Evolutionary conservation across 2,113 vertebrate species (phyloP), one percentile per base, ranked within the genome.

Genomic region (Heterochromis multidens): DNA sequence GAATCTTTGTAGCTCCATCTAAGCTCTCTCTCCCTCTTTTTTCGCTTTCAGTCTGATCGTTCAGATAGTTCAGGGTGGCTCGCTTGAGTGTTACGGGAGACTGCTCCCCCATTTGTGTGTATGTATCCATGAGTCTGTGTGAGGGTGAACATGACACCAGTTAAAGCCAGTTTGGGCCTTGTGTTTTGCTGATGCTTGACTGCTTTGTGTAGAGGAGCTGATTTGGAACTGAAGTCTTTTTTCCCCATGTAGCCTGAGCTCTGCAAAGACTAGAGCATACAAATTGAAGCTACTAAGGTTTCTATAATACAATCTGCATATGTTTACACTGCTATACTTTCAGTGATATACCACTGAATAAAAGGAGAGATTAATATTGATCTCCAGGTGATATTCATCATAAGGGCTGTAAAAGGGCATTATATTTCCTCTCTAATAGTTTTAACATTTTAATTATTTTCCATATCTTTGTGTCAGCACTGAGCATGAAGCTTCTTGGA

Each of bases 1-100:
- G 86, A 92, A 92, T 92, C 92, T 89, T 77, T 93, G 85, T 82
- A 86, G 86, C 84, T 81, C 82, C 74, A 56, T 86, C 81, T 87
- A 76, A 33, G 81, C 88, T 87, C 88, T 85, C 83, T 83, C 61
- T 78, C 83, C 56, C 60, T 87, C 67, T 92, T 87, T 83, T 90
- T 87, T 89, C 62, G 33, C 88, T 91, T 89, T 93, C 88, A 90
- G 89, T 91, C 89, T 92, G 93, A 94, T 94, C 21, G 61, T n/a
- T 72, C 81, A 95, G 95, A 96, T 95, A 95, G 95, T 95, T 96
- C 94, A 89, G 94, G 93, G 91, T 95, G 95, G 95, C 88, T 94
- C 74, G 90, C 90, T 90, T 93, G 92, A 95, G 93, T 95, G 94
- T 94, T 94, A 88, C 82, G 91, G 93, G 83, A 91, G 87, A 92